Percentiles rank a stretch among this genome's conserved stretches.
These are phyloP conservation scores for Phyto melanocephala DNA, from an alignment of 2,888 invertebrate genomes.

Conservation along the genomic window DNA sequence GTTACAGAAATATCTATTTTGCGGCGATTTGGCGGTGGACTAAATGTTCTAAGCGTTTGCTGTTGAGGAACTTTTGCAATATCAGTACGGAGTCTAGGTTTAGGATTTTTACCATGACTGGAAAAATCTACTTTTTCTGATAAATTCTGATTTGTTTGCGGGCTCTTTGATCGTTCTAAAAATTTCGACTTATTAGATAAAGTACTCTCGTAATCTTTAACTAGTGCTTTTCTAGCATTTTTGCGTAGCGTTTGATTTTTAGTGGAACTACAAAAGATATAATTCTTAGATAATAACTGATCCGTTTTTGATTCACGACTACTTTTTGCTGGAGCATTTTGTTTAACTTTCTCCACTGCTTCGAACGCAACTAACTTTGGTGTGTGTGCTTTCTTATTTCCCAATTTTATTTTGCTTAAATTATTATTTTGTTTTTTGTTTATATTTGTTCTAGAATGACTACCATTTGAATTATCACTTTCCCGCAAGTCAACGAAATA, in stretches of 20 bases:
- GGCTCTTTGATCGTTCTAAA: conserved; percentile 70
- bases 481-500: conserved; percentile 53
- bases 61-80: conserved; percentile 72
- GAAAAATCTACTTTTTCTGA: conserved; percentile 45
- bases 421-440: background rate
- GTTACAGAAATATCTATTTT: conserved; percentile 63
- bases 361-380: background rate
- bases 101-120: conserved; percentile 71
- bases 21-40: conserved; percentile 66
- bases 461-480: background rate
- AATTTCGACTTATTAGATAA: conserved; percentile 58
- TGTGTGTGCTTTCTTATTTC: background rate
- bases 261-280: background rate
- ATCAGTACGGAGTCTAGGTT: conserved; percentile 72
- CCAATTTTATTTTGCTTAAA: background rate
- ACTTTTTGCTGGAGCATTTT: background rate
- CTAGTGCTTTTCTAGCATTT: background rate
- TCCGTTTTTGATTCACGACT: background rate
- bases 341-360: too few species aligned
- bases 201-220: conserved; percentile 31
- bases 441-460: background rate
- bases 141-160: conserved; percentile 67
- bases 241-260: background rate
- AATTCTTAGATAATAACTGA: background rate
- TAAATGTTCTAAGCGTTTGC: conserved; percentile 68